Evolutionary conservation across 2,797 vertebrate genomes (phyloP).

Genomic region (Lepilemur septentrionalis): DNA sequence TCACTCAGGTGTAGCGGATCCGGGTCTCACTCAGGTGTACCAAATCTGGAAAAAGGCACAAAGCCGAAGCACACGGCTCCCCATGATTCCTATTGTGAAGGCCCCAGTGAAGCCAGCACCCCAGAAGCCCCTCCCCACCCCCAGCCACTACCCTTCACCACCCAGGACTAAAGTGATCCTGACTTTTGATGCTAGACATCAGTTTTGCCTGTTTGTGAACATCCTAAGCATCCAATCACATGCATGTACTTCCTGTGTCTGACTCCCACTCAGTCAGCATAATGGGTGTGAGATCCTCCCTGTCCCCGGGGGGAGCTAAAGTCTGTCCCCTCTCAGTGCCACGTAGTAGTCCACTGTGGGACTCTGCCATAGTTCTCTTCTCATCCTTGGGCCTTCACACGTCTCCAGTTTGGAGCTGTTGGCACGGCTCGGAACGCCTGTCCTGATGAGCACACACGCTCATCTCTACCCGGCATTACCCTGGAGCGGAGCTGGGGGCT

Average conservation of each 20-base stretch:
- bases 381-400: background rate
- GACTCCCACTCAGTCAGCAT: background rate
- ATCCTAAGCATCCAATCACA: background rate
- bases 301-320: background rate
- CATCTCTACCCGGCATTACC: background rate
- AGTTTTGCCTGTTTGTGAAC: background rate
- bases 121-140: too few species aligned
- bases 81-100: background rate
- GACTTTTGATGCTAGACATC: background rate
- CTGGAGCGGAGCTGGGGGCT: background rate
- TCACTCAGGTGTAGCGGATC: too few species aligned
- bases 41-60: rapidly evolving
- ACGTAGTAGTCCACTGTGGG: rapidly evolving
- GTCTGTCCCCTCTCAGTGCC: background rate
- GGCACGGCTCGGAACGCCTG: rapidly evolving
- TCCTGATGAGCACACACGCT: background rate
- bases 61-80: background rate
- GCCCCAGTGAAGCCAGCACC: background rate
- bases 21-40: background rate
- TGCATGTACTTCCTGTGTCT: background rate
- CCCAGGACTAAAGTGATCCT: background rate
- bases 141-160: background rate
- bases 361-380: too few species aligned
- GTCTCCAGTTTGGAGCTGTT: background rate
- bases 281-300: background rate